phyloP scores from a whole-genome alignment of 2,797 vertebrate species.

The Oceanodroma leucorhoa region DNA sequence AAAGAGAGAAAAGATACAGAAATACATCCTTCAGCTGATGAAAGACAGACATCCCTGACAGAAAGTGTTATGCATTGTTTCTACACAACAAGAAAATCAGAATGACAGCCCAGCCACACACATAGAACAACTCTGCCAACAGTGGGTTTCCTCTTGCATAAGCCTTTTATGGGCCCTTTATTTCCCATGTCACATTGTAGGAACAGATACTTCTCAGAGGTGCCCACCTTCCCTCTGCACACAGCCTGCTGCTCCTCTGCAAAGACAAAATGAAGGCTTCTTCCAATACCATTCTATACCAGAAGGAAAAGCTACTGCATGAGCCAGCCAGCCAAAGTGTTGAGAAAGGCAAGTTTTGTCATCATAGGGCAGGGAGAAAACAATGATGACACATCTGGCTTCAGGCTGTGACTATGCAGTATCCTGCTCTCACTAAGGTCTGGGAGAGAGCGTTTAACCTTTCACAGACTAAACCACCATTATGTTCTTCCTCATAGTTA shows the following conservation, averaged over 20 bases:
- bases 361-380: background rate
- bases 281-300: background rate
- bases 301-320: background rate
- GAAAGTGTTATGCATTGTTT: background rate
- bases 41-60: background rate
- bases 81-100: background rate
- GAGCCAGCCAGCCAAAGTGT: background rate
- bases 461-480: background rate
- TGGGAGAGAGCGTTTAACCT: background rate
- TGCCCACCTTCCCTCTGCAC: background rate
- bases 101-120: background rate
- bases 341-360: background rate
- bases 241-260: background rate
- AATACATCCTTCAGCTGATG: background rate
- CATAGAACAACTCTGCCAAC: background rate
- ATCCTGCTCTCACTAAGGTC: background rate
- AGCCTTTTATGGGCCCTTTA: background rate
- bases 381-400: background rate
- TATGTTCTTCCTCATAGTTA: background rate
- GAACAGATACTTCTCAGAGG: background rate
- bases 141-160: background rate
- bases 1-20: background rate
- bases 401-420: background rate
- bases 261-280: background rate
- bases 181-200: background rate